These are phyloP conservation scores for Addax nasomaculatus DNA, from an alignment of 2,113 vertebrate species.

Conservation along the genomic window DNA sequence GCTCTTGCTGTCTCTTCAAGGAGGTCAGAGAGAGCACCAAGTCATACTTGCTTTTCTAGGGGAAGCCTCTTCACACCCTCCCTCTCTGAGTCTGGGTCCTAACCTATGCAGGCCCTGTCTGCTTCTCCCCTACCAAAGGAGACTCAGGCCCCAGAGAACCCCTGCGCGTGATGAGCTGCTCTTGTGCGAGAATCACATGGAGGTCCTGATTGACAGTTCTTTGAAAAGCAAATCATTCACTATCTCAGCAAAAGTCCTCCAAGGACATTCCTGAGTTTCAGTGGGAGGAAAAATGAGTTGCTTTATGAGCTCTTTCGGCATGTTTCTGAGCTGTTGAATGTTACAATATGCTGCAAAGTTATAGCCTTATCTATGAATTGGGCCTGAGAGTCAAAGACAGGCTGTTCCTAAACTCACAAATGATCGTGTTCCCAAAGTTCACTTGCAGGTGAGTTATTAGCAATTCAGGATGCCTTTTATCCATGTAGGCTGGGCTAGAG, in stretches of 20 bases:
- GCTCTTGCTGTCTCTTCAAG: neutral
- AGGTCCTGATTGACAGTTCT: slow-evolving; percentile 29
- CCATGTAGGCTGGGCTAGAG: no score
- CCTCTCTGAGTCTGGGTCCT: neutral
- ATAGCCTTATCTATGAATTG: slow-evolving; percentile 57
- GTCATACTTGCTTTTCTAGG: neutral
- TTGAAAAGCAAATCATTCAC: slow-evolving; percentile 58
- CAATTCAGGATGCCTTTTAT: neutral
- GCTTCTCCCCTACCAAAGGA: rapidly evolving
- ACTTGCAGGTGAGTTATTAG: neutral
- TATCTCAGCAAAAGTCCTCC: slow-evolving; percentile 54
- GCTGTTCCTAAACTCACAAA: neutral
- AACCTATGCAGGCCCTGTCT: neutral
- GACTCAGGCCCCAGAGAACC: neutral
- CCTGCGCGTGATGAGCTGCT: rapidly evolving
- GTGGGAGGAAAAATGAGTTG: slow-evolving; percentile 63
- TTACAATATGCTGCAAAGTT: slow-evolving; percentile 20
- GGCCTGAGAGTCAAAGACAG: neutral
- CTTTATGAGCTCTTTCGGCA: slow-evolving; percentile 47
- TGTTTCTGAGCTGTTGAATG: slow-evolving; percentile 46
- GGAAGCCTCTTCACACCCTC: neutral
- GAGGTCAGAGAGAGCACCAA: neutral
- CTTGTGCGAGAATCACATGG: neutral
- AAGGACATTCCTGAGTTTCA: slow-evolving; percentile 52
- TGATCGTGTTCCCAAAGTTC: neutral